Base-by-base conservation (phyloP, 2,113 vertebrate species). In the Rhinolophus ferrumequinum region DNA sequence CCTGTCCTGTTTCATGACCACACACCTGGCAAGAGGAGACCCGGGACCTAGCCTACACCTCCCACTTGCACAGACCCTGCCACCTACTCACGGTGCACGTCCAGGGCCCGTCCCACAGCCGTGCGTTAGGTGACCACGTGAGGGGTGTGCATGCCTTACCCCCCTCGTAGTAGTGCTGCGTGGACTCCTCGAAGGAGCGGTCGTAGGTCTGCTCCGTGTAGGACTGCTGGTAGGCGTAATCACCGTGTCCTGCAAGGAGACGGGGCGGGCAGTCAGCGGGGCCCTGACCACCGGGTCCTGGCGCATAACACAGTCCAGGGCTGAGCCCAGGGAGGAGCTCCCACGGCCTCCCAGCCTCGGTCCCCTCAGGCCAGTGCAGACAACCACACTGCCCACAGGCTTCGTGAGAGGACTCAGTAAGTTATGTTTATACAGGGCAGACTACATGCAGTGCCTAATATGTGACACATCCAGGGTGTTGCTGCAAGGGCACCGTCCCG, bases 141-240 rank as follows among this genome's bases (percentile, higher is more conserved):
- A 3, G 60, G 24, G 10, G 13, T 8, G 60, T 14, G 60, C 19
- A 2, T 90, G 93, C 86, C 98, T 97, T 98, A 99, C 99, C 99
- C 97, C 99, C 99, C 99, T 99, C 99, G 3, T 99, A 99, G 98
- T 99, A 99, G 98, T 99, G 99, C 94, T 99, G 99, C 24, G 99
- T 99, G 18, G 99, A 99, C 81, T 99, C 99, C 0, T 99, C 99
- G 72, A 99, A 99, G 0, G 99, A 98, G 95, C 99, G 98, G 97
- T 99, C 99, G 0, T 99, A 99, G 98, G 99, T 98, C 98, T 99
- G 99, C 93, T 99, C 99, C 0, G 99, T 98, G 24, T 99, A 99
- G 30, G 99, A 99, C 97, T 99, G 99, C 88, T 99, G 99, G 97
- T 99, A 99, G 6, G 99, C 98, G 30, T 99, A 99, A 35, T 99